Percentiles rank a stretch among this genome's conserved stretches.
Evolutionary conservation across 1,140 invertebrate genomes (phyloP).

Genomic region (Lutraria rhynchaena): DNA sequence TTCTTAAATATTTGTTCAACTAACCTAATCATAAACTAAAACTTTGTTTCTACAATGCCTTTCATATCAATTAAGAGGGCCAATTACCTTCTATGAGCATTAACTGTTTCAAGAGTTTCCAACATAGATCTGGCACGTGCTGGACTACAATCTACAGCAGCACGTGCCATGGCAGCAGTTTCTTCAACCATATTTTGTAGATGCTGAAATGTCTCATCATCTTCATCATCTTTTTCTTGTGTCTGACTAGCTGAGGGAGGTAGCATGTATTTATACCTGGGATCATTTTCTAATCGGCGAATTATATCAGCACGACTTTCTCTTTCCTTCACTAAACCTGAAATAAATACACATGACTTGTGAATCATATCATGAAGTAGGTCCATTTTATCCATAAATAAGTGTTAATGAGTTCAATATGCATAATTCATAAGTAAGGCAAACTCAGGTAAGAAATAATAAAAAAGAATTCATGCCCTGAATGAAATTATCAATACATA

Average conservation of each 20-base stretch:
- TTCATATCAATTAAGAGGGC: no score
- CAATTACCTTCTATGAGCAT: conserved; percentile 31
- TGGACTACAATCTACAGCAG: conserved; percentile 68
- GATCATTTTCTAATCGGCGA: conserved; percentile 50
- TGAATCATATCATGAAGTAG: no score
- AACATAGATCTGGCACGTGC: conserved; percentile 60
- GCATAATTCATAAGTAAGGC: no score
- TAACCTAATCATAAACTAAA: no score
- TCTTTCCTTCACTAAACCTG: conserved; percentile 20
- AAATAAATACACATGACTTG: conserved; percentile 3
- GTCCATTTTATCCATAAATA: no score
- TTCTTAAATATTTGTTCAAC: no score
- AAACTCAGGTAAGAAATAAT: no score
- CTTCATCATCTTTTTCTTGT: conserved; percentile 14
- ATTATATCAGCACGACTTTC: conserved; percentile 41
- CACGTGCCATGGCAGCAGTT: conserved; percentile 71
- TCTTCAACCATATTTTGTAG: conserved; percentile 68
- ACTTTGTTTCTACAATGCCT: no score
- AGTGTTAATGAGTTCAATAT: no score
- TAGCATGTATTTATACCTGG: conserved; percentile 49
- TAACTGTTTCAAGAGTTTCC: conserved; percentile 58
- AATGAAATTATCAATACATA: no score
- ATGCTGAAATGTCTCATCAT: conserved; percentile 39
- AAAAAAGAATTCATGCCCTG: no score
- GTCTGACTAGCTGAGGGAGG: conserved; percentile 18